phyloP scores from a whole-genome alignment of 1,140 invertebrate genomes.

The Conus ventricosus region DNA sequence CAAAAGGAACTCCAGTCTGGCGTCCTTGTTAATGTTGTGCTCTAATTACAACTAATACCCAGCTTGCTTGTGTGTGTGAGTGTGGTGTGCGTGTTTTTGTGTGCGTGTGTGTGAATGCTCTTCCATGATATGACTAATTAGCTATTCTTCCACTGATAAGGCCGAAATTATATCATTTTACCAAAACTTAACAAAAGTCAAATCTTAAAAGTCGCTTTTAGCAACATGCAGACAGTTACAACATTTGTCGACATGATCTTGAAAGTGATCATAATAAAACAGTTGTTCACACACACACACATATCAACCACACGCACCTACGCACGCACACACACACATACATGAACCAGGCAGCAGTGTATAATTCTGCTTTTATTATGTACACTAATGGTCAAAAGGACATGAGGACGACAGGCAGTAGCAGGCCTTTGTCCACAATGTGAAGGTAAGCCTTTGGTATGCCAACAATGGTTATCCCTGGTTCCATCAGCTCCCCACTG shows the following conservation, averaged over 20 bases:
- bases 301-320: not conserved
- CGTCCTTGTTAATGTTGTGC: too few relatives aligned
- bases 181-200: too few relatives aligned
- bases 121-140: not conserved
- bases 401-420: not conserved
- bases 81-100: not conserved
- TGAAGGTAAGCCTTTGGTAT: not conserved
- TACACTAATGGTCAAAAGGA: not conserved
- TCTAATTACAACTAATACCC: too few relatives aligned
- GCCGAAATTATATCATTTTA: too few relatives aligned
- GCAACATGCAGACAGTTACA: too few relatives aligned
- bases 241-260: too few relatives aligned
- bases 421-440: not conserved
- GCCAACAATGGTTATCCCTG: not conserved
- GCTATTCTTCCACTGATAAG: too few relatives aligned
- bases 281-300: not conserved
- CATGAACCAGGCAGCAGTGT: not conserved
- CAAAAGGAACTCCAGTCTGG: too few relatives aligned
- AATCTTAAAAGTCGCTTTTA: too few relatives aligned
- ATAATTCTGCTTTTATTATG: not conserved
- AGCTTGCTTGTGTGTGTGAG: not conserved
- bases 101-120: conserved; percentile 5
- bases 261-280: too few relatives aligned
- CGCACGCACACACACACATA: not conserved
- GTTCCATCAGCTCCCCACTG: not conserved